Percentiles rank a stretch among this genome's conserved stretches.
Conservation (phyloP, 92 coral and sea anemone species). For the Bergia sp. region DNA sequence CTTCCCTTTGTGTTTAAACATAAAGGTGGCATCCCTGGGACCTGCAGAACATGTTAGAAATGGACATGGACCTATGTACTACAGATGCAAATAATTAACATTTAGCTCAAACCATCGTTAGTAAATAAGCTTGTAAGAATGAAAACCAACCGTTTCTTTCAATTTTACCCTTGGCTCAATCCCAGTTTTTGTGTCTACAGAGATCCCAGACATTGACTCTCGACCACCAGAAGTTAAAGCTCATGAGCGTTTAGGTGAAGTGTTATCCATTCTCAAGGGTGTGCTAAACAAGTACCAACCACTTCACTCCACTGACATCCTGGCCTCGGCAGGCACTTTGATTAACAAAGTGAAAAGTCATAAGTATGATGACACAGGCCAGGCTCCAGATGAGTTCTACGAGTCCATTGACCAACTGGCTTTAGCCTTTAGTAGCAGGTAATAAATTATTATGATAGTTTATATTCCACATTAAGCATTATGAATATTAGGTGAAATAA, state of each 20-base stretch:
- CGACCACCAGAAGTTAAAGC: constrained; percentile 80
- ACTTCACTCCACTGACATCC: constrained; percentile 88
- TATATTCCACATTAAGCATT: not conserved
- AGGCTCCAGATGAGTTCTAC: constrained; percentile 93
- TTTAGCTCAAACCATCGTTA: too few species aligned
- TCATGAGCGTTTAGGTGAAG: constrained; percentile 92
- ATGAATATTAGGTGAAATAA: too few species aligned
- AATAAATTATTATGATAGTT: not conserved
- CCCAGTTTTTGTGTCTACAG: constrained; percentile 31
- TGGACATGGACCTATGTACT: too few species aligned
- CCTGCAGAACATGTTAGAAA: too few species aligned
- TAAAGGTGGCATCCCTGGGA: too few species aligned
- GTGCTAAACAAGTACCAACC: constrained; percentile 88
- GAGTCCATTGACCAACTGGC: constrained; percentile 98
- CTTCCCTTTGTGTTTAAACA: too few species aligned
- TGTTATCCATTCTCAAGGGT: constrained; percentile 90
- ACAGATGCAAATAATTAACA: too few species aligned
- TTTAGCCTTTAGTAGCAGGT: constrained; percentile 97
- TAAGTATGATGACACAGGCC: constrained; percentile 76
- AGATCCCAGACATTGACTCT: constrained; percentile 69
- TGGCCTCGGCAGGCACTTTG: constrained; percentile 92
- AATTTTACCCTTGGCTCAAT: too few species aligned
- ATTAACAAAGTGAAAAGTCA: constrained; percentile 90
- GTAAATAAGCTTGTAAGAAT: too few species aligned
- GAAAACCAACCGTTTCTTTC: too few species aligned